Percentiles rank a stretch among this genome's conserved stretches.
Conservation (phyloP, 2,888 invertebrate genomes). For the Stomorhina lunata region DNA sequence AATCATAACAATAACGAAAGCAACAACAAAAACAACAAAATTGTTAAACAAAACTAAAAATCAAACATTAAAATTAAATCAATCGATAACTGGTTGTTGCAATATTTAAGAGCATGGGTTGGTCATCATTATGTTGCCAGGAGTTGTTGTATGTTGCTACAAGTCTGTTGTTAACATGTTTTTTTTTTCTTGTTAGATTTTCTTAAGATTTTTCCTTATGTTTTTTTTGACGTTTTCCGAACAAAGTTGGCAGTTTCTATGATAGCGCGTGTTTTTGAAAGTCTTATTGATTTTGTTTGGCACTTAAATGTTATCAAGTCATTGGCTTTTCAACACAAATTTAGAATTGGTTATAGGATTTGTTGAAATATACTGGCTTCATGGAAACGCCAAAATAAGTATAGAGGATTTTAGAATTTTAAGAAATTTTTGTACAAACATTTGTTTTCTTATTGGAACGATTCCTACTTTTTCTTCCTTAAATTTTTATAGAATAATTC, state of each 20-base stretch:
- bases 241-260: background rate
- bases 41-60: background rate
- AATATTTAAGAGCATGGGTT: constrained; percentile 1
- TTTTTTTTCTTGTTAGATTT: background rate
- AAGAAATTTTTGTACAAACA: too few relatives aligned
- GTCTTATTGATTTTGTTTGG: constrained; percentile 25
- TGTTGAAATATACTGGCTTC: constrained; percentile 24
- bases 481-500: too few relatives aligned
- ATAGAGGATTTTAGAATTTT: background rate
- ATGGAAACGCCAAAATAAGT: too few relatives aligned
- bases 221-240: constrained; percentile 4
- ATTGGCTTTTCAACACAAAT: constrained; percentile 38
- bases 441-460: too few relatives aligned
- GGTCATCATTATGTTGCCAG: constrained; percentile 6
- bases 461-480: too few relatives aligned
- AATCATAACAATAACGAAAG: background rate
- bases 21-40: background rate
- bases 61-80: constrained; percentile 10
- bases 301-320: constrained; percentile 5
- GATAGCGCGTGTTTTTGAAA: constrained; percentile 35
- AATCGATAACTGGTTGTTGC: constrained; percentile 22
- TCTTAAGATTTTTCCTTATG: constrained; percentile 3
- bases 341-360: background rate
- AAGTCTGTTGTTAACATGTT: background rate
- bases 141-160: background rate